Evolutionary conservation across 1,140 invertebrate species (phyloP).

Genomic region (Rhopalosiphum maidis): DNA sequence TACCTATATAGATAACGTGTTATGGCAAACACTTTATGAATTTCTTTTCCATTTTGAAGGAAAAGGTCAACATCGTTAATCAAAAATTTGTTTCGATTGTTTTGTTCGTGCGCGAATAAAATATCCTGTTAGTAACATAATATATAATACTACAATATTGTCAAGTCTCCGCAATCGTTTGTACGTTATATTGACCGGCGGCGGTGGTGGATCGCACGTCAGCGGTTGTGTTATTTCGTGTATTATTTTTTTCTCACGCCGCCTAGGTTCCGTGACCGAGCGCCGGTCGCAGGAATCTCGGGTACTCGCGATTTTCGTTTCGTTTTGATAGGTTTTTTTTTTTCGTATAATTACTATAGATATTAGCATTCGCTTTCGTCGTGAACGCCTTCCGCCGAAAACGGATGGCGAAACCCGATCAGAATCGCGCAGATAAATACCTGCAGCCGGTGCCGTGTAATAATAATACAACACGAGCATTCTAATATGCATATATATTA

Average conservation of each 20-base stretch:
- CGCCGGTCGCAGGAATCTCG: not conserved
- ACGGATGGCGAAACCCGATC: not conserved
- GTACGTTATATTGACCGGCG: not conserved
- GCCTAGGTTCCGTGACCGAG: slow-evolving; percentile 7
- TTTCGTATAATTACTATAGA: not conserved
- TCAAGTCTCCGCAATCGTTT: not conserved
- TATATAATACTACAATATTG: not conserved
- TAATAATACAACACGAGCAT: not conserved
- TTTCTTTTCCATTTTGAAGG: not conserved
- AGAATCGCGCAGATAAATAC: not conserved
- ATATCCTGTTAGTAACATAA: not conserved
- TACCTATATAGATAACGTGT: not conserved
- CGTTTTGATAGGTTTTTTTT: not conserved
- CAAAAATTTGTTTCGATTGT: not conserved
- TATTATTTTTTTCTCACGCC: slow-evolving; percentile 24
- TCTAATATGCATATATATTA: not conserved
- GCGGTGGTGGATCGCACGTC: not conserved
- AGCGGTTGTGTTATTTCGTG: not conserved
- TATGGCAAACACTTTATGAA: no score
- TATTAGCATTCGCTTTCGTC: not conserved
- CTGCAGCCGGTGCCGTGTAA: not conserved
- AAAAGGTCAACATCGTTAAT: not conserved
- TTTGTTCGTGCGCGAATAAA: not conserved
- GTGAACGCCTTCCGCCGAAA: not conserved
- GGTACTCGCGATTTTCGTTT: not conserved